Conservation (phyloP, 1,140 invertebrate genomes). For the Apocrypta bakeri region DNA sequence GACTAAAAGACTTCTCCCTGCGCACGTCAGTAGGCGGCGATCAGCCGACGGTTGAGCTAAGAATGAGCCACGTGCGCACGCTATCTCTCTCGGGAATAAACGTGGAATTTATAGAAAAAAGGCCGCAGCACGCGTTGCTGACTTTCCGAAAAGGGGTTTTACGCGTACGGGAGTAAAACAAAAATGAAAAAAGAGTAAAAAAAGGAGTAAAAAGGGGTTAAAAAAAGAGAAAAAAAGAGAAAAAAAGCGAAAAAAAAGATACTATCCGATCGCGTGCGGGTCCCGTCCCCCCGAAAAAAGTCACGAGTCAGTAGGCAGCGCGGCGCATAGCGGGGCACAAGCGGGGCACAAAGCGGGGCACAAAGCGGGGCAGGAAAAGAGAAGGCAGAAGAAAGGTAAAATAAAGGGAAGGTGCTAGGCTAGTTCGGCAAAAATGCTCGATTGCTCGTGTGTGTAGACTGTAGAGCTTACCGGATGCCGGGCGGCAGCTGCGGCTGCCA, state of each 20-base stretch:
- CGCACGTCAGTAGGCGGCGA: background rate
- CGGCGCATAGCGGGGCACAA: no score
- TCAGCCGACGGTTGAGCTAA: background rate
- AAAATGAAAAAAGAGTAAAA: background rate
- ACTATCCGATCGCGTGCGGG: background rate
- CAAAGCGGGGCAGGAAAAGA: background rate
- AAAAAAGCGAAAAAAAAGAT: background rate
- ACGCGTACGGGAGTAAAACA: background rate
- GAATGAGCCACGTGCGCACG: background rate
- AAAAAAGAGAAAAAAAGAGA: background rate
- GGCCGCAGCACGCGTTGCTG: no score
- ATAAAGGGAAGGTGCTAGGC: conserved; percentile 30
- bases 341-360: no score
- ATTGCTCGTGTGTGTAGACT: background rate
- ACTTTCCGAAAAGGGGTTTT: background rate
- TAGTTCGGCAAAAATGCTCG: background rate
- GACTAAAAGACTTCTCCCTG: background rate
- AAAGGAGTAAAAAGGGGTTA: background rate
- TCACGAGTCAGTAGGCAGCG: background rate
- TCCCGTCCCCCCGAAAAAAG: background rate
- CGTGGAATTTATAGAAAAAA: no score
- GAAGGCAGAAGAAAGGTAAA: conserved; percentile 11
- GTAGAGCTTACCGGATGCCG: conserved; percentile 75
- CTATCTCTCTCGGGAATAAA: background rate
- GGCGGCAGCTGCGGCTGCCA: conserved; percentile 77